Evolutionary conservation across 2,797 vertebrate genomes (phyloP).

Genomic region (Synaphobranchus kaupii): DNA sequence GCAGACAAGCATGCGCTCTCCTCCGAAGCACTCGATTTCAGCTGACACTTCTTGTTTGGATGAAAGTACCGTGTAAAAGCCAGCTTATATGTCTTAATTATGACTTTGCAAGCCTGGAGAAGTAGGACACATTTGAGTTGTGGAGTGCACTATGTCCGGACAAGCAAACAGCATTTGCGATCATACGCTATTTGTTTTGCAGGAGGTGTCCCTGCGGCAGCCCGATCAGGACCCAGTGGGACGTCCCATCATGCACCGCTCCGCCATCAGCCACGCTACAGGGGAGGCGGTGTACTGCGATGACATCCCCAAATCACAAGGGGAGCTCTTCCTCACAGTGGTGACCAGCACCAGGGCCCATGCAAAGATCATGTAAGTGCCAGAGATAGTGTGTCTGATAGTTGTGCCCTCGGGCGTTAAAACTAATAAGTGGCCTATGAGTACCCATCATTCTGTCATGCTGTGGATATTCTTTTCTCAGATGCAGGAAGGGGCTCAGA

Average conservation of each 20-base stretch:
- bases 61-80: not conserved
- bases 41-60: no score
- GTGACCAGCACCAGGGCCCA: slow-evolving; percentile 86
- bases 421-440: not conserved
- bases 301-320: slow-evolving; percentile 79
- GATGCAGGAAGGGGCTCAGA: not conserved
- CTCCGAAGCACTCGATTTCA: no score
- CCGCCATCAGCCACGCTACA: slow-evolving; percentile 84
- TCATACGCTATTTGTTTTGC: not conserved
- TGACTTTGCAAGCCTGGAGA: not conserved
- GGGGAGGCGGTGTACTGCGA: slow-evolving; percentile 88
- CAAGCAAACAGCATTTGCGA: not conserved
- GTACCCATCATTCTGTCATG: not conserved
- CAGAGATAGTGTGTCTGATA: not conserved
- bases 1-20: no score
- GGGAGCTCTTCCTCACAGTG: slow-evolving; percentile 80
- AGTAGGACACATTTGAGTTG: not conserved
- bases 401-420: not conserved
- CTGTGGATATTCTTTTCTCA: not conserved
- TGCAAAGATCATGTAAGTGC: slow-evolving; percentile 84
- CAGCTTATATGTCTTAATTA: no score
- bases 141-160: not conserved
- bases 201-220: slow-evolving; percentile 69
- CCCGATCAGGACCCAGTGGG: slow-evolving; percentile 79
- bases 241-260: slow-evolving; percentile 82